phyloP scores from a whole-genome alignment of 2,113 vertebrate genomes.

The Hypocryptadius cinnamomeus region DNA sequence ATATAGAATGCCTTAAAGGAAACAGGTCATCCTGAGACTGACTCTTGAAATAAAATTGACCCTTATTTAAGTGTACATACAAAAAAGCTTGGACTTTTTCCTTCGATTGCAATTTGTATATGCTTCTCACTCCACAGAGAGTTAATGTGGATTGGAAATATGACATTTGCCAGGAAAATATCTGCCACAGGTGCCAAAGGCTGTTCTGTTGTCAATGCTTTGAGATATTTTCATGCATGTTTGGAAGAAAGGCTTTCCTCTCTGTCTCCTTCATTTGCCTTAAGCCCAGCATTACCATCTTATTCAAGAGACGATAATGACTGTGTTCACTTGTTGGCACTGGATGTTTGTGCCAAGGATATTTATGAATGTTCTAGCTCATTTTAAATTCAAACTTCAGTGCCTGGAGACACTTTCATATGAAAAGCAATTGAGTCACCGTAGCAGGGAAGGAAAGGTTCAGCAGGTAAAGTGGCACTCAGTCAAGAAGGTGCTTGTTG shows the following conservation, averaged over 20 bases:
- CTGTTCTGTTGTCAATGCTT: neutral
- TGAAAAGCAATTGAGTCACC: neutral
- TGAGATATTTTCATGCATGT: neutral
- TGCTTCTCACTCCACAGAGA: neutral
- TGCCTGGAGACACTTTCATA: neutral
- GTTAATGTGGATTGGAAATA: neutral
- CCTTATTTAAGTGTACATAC: neutral
- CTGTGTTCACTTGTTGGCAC: neutral
- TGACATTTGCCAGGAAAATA: neutral
- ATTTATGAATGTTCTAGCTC: neutral
- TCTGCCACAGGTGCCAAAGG: neutral
- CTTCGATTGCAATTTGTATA: neutral
- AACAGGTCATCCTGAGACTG: neutral
- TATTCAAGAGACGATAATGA: neutral
- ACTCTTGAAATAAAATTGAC: neutral
- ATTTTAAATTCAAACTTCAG: neutral
- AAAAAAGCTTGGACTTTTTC: neutral
- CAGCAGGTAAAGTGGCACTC: neutral
- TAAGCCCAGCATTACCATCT: neutral
- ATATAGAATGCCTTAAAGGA: conserved; percentile 31
- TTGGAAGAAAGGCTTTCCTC: neutral
- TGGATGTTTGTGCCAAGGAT: neutral
- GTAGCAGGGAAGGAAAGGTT: neutral
- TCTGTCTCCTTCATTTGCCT: neutral
- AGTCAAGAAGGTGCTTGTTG: neutral